Evolutionary conservation across 2,797 vertebrate genomes (phyloP).

Genomic region (Channallabes apus): DNA sequence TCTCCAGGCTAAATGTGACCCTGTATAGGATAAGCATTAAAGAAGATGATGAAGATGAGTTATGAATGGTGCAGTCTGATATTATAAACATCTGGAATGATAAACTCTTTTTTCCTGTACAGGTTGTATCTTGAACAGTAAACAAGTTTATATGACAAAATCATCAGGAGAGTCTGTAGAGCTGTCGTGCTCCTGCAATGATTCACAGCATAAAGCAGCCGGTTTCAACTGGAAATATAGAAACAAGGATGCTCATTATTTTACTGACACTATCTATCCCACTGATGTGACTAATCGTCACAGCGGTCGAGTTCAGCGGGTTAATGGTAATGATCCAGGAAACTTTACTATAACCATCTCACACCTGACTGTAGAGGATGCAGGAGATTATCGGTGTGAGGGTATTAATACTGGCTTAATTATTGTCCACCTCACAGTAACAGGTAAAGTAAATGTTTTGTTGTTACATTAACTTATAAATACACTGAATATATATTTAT

Average conservation of each 20-base stretch:
- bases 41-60: too few species aligned
- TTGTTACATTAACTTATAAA: neutral
- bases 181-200: neutral
- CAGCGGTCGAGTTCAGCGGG: neutral
- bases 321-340: constrained; percentile 1
- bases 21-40: too few species aligned
- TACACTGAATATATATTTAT: neutral
- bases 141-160: fast-evolving
- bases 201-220: neutral
- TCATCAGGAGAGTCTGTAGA: neutral
- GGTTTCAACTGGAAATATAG: neutral
- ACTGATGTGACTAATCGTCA: neutral
- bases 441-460: neutral
- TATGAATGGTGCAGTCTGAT: neutral
- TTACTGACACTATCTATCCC: neutral
- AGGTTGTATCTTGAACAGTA: neutral
- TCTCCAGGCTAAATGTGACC: too few species aligned
- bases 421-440: neutral
- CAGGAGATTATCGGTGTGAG: neutral
- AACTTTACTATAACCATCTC: constrained; percentile 7
- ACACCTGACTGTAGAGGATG: too few species aligned
- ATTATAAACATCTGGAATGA: neutral
- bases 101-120: neutral
- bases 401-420: neutral
- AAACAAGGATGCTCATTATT: fast-evolving